phyloP scores from a whole-genome alignment of 2,888 invertebrate genomes.

The Macroteleia sp. region DNA sequence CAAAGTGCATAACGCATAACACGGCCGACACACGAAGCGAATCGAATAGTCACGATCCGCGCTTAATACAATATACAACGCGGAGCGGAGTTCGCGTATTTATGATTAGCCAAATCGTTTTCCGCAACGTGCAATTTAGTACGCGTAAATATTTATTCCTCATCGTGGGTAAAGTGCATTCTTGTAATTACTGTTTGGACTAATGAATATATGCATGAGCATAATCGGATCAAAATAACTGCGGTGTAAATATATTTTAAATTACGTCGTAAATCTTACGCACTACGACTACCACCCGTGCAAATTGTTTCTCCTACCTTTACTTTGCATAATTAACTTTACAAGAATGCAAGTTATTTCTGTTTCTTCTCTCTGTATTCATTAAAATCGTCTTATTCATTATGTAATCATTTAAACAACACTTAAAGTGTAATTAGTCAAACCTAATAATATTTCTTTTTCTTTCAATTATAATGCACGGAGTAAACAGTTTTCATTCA shows the following conservation, averaged over 20 bases:
- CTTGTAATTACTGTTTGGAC: constrained; percentile 63
- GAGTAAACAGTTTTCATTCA: constrained; percentile 29
- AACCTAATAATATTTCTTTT: constrained; percentile 21
- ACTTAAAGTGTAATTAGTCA: constrained; percentile 43
- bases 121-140: constrained; percentile 61
- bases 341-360: constrained; percentile 42
- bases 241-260: constrained; percentile 63
- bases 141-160: constrained; percentile 63
- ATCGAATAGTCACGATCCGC: constrained; percentile 48
- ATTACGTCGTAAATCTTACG: constrained; percentile 63
- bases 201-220: constrained; percentile 62
- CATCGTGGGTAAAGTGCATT: constrained; percentile 55
- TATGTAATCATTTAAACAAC: constrained; percentile 48
- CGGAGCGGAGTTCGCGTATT: constrained; percentile 25
- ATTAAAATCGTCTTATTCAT: constrained; percentile 43
- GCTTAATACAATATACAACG: constrained; percentile 12
- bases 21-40: constrained; percentile 34
- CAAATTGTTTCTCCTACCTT: constrained; percentile 47
- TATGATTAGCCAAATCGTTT: constrained; percentile 60
- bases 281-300: constrained; percentile 48
- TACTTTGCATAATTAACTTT: constrained; percentile 55
- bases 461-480: constrained; percentile 12
- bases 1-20: constrained; percentile 45
- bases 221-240: constrained; percentile 66
- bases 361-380: constrained; percentile 13